Evolutionary conservation across 64 coral and sea anemone species (phyloP).

Genomic region (Cladopsammia gracilis): DNA sequence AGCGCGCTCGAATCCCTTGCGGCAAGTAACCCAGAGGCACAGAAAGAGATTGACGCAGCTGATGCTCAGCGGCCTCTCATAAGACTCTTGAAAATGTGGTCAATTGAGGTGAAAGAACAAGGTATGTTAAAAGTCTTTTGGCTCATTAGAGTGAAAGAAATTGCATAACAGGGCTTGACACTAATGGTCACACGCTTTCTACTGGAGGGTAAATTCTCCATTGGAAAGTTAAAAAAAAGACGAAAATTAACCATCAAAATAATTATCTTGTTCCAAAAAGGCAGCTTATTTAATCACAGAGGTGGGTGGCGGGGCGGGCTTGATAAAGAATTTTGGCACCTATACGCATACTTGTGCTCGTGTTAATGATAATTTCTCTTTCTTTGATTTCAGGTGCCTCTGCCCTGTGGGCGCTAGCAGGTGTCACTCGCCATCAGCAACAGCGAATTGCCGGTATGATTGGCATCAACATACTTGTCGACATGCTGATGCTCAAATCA

Average conservation of each 20-base stretch:
- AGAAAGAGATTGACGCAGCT: constrained; percentile 86
- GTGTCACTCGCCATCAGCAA: constrained; percentile 82
- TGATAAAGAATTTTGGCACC: too few relatives aligned
- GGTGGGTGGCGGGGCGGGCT: too few relatives aligned
- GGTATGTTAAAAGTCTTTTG: constrained; percentile 28
- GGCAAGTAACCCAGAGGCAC: constrained; percentile 83
- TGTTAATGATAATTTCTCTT: background rate
- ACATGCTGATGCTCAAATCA: constrained; percentile 95
- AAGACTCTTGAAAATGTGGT: constrained; percentile 94
- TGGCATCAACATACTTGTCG: constrained; percentile 88
- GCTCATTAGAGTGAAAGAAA: too few relatives aligned
- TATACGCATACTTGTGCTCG: background rate
- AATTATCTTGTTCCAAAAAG: too few relatives aligned
- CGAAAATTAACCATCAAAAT: too few relatives aligned
- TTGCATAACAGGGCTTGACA: too few relatives aligned
- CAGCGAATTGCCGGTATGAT: constrained; percentile 92
- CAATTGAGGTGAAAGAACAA: constrained; percentile 98
- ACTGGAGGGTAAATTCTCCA: too few relatives aligned
- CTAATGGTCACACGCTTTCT: too few relatives aligned
- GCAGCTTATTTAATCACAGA: too few relatives aligned
- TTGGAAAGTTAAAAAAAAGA: too few relatives aligned
- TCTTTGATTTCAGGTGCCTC: constrained; percentile 72
- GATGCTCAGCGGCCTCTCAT: constrained; percentile 90
- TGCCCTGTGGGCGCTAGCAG: constrained; percentile 92
- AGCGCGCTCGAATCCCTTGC: constrained; percentile 93